phyloP scores from a whole-genome alignment of 2,113 vertebrate species.

The Aviceda subcristata region DNA sequence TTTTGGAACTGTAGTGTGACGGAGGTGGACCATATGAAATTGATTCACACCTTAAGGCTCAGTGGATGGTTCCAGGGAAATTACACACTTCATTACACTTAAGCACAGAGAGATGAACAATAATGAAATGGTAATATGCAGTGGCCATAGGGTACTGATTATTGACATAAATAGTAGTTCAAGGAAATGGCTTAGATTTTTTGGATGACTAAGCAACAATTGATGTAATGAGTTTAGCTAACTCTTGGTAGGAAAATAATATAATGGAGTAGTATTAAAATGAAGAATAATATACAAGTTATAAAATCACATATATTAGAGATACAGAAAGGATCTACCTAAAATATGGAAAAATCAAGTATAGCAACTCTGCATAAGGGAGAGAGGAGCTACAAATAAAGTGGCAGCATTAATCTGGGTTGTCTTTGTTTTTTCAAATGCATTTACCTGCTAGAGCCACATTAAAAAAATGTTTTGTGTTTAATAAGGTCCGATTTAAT shows the following conservation, averaged over 20 bases:
- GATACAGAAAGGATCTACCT: neutral
- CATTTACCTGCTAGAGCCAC: rapidly evolving
- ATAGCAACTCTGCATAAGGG: neutral
- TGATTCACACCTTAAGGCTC: constrained; percentile 11
- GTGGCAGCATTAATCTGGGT: neutral
- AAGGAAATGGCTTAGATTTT: neutral
- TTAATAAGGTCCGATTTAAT: neutral
- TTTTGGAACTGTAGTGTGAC: neutral
- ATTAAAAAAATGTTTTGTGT: neutral
- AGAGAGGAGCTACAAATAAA: neutral
- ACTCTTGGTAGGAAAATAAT: neutral
- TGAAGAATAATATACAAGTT: neutral
- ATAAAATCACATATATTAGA: neutral
- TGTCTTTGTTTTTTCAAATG: neutral
- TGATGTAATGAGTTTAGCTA: neutral
- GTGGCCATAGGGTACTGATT: neutral
- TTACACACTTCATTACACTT: constrained; percentile 21
- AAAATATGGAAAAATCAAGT: neutral
- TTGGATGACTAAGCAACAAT: neutral
- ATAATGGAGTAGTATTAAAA: neutral
- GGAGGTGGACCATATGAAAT: constrained; percentile 10
- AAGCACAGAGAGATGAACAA: neutral
- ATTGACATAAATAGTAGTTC: neutral
- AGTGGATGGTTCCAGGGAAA: constrained; percentile 1
- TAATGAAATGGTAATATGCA: constrained; percentile 3